A percentile compares a stretch with the other conserved stretches of the same genome.
Conservation (phyloP, 1,140 invertebrate species). For the Leptopilina boulardi region DNA sequence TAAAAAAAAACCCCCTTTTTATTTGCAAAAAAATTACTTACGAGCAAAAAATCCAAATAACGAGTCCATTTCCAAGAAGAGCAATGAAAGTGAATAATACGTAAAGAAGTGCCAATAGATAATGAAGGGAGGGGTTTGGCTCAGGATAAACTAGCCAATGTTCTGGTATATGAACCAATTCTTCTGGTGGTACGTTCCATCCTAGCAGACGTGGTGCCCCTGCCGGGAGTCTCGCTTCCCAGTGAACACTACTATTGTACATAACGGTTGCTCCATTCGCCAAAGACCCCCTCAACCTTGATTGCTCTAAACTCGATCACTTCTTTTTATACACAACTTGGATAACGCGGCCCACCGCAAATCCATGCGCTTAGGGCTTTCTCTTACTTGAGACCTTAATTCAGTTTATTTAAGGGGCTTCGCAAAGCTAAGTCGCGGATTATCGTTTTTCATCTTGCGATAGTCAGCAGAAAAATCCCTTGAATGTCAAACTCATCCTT, state of each 20-base stretch:
- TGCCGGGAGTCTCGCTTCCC: conserved; percentile 69
- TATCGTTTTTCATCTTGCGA: conserved; percentile 64
- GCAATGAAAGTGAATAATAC: conserved; percentile 86
- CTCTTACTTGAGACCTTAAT: conserved; percentile 57
- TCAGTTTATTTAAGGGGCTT: conserved; percentile 69
- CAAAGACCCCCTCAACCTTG: conserved; percentile 65
- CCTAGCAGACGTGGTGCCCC: conserved; percentile 79
- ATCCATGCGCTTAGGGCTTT: conserved; percentile 37
- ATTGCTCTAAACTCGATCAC: conserved; percentile 43
- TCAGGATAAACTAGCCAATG: conserved; percentile 89
- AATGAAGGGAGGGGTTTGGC: conserved; percentile 88
- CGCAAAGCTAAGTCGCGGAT: conserved; percentile 68
- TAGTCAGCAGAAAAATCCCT: conserved; percentile 63
- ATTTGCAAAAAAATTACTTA: conserved; percentile 72
- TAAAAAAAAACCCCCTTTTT: too few relatives aligned
- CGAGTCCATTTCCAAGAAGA: conserved; percentile 89
- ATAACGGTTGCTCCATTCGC: conserved; percentile 64
- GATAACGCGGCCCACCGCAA: conserved; percentile 40
- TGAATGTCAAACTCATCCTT: conserved; percentile 67
- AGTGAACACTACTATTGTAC: conserved; percentile 67
- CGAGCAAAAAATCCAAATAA: conserved; percentile 92
- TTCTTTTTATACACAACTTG: conserved; percentile 61
- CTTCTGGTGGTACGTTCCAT: conserved; percentile 86
- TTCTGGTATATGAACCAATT: conserved; percentile 85
- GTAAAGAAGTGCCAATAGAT: conserved; percentile 88